These are phyloP conservation scores for Etheostoma spectabile DNA, from an alignment of 2,113 vertebrate species.

Conservation along the genomic window DNA sequence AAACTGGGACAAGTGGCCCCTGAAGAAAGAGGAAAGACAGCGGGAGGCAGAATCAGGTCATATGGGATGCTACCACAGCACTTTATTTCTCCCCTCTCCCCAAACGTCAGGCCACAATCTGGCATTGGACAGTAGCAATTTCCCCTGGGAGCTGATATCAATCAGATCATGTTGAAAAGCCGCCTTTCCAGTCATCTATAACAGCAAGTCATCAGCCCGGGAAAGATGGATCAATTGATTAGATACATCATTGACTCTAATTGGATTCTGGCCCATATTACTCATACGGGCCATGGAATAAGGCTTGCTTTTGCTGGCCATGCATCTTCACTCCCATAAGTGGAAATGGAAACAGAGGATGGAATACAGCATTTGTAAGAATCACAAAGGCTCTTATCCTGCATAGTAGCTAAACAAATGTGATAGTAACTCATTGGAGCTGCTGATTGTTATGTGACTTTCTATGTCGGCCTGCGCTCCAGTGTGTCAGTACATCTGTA, in stretches of 20 bases:
- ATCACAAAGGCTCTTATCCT: slow-evolving; percentile 6
- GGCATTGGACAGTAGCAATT: slow-evolving; percentile 58
- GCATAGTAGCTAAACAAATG: not conserved
- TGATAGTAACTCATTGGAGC: slow-evolving; percentile 10
- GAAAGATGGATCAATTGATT: slow-evolving; percentile 57
- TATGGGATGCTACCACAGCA: slow-evolving; percentile 48
- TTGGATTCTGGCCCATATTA: slow-evolving; percentile 46
- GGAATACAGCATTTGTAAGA: slow-evolving; percentile 19
- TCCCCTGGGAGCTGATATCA: slow-evolving; percentile 58
- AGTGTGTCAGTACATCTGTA: slow-evolving; percentile 11
- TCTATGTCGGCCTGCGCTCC: not conserved
- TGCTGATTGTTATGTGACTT: slow-evolving; percentile 38
- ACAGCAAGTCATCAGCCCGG: slow-evolving; percentile 47
- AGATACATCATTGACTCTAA: slow-evolving; percentile 63
- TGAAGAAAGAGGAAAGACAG: slow-evolving; percentile 38
- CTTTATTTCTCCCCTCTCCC: slow-evolving; percentile 53
- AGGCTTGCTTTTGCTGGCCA: slow-evolving; percentile 33
- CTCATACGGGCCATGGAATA: slow-evolving; percentile 34
- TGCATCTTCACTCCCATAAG: slow-evolving; percentile 27
- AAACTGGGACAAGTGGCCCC: slow-evolving; percentile 69
- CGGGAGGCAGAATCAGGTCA: slow-evolving; percentile 68
- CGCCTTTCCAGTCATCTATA: slow-evolving; percentile 57
- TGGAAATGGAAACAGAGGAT: slow-evolving; percentile 2
- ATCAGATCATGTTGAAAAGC: slow-evolving; percentile 66
- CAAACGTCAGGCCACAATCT: slow-evolving; percentile 49